Conservation (phyloP, 2,888 invertebrate species). For the Cerastoderma edule region DNA sequence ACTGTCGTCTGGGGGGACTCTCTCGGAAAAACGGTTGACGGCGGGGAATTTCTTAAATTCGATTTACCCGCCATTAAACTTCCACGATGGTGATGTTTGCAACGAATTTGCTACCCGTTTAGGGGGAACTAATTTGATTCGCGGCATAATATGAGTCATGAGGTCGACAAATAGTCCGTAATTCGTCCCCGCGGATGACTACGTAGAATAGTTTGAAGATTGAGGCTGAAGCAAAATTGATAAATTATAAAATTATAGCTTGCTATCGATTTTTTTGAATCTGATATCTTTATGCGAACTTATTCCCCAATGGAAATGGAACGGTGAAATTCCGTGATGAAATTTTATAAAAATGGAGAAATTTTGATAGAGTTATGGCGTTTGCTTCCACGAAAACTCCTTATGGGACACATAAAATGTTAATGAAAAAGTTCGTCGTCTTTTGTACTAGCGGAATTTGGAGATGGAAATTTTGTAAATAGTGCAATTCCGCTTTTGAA, state of each 20-base stretch:
- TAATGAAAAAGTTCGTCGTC: constrained; percentile 28
- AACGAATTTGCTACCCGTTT: constrained; percentile 60
- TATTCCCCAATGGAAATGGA: constrained; percentile 13
- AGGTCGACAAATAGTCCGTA: constrained; percentile 50
- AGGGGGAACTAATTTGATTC: constrained; percentile 57
- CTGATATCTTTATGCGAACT: constrained; percentile 35
- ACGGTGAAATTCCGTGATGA: constrained; percentile 32
- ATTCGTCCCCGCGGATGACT: constrained; percentile 43
- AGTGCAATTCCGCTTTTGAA: too few relatives aligned
- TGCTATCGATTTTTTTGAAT: constrained; percentile 39
- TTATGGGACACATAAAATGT: constrained; percentile 24
- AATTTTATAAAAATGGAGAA: constrained; percentile 29
- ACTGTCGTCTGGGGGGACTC: constrained; percentile 39
- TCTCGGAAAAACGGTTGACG: constrained; percentile 22
- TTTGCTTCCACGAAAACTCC: constrained; percentile 28
- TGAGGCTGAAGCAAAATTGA: constrained; percentile 40
- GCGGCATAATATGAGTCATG: constrained; percentile 52
- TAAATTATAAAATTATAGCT: constrained; percentile 43
- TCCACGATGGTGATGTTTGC: constrained; percentile 54
- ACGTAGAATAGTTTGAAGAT: constrained; percentile 39
- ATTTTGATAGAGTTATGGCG: constrained; percentile 43
- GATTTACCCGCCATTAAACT: constrained; percentile 40
- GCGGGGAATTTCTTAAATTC: constrained; percentile 52
- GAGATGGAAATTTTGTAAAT: too few relatives aligned
- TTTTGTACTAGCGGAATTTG: constrained; percentile 9